phyloP scores from a whole-genome alignment of 2,888 invertebrate genomes.

The Megaustenia siamemsis region DNA sequence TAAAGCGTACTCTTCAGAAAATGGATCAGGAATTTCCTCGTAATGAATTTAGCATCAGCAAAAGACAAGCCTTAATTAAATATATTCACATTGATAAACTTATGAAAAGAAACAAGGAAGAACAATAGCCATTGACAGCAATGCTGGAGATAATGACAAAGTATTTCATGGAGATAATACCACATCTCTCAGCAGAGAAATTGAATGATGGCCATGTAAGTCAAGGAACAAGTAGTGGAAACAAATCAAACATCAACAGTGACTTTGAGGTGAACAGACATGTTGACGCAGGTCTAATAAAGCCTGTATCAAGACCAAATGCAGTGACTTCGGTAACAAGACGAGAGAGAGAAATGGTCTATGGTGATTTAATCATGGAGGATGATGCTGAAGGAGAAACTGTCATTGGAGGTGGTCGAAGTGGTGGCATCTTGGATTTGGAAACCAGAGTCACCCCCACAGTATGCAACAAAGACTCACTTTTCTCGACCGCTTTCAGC shows the following conservation, averaged over 20 bases:
- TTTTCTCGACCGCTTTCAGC: slow-evolving; percentile 62
- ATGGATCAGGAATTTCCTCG: slow-evolving; percentile 75
- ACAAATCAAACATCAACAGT: slow-evolving; percentile 27
- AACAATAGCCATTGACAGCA: slow-evolving; percentile 70
- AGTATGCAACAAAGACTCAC: slow-evolving; percentile 52
- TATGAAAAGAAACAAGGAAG: slow-evolving; percentile 73
- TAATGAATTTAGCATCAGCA: slow-evolving; percentile 69
- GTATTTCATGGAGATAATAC: slow-evolving; percentile 63
- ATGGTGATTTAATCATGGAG: slow-evolving; percentile 70
- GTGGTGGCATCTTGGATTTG: slow-evolving; percentile 63
- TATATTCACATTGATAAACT: slow-evolving; percentile 73
- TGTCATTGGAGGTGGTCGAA: slow-evolving; percentile 70
- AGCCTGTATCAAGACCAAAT: slow-evolving; percentile 44
- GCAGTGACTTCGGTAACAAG: slow-evolving; percentile 40
- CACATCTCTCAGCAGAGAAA: neutral
- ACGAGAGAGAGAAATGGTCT: slow-evolving; percentile 30
- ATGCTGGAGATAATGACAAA: slow-evolving; percentile 77
- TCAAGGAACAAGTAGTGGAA: neutral
- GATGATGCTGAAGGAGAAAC: slow-evolving; percentile 75
- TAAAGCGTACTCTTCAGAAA: slow-evolving; percentile 70
- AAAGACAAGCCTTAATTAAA: slow-evolving; percentile 72
- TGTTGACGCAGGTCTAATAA: slow-evolving; percentile 28
- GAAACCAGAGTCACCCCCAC: slow-evolving; percentile 59
- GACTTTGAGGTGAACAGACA: slow-evolving; percentile 4
- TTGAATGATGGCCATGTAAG: neutral